Evolutionary conservation across 1,140 invertebrate species (phyloP), one percentile per base, ranked within the genome.

Genomic region (Helicoverpa armigera): DNA sequence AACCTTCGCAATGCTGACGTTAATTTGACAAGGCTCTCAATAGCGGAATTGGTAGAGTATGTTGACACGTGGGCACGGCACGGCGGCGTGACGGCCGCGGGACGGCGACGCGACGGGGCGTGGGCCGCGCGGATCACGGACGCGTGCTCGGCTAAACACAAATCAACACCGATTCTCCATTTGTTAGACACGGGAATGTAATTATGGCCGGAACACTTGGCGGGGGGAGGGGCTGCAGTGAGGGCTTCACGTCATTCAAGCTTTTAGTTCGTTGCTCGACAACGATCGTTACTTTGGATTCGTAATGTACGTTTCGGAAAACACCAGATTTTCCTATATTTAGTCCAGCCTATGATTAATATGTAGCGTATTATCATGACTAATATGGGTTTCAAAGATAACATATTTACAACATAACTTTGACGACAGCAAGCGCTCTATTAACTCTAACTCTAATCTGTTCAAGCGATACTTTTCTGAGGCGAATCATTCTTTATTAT

Each of bases 161-260:
- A 94, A 95, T 94, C 94, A 95, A 95, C 93, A 95, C 89, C 92
- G 94, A 94, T 94, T 93, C 93, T 95, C 94, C 94, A 95, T 95
- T 95, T 95, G 93, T 95, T 93, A 94, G 93, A 95, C 94, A 95
- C 92, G 93, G 90, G 94, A 95, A 95, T 95, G 92, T 95, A 94
- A 95, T 95, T 95, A 95, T 94, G 94, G 91, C 88, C 89, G 93
- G 91, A 94, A 93, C 91, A 93, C 88, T 93, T 91, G 87, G 88
- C 85, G 89, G 88, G 89, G 80, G 82, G 85, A 43, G 85, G 83
- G 86, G 80, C 67, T 80, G 87, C 83, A 83, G 83, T 86, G 89
- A 83, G 86, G 86, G 85, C 79, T 81, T 87, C 87, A 86, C 92
- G 87, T 92, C 92, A 93, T 92, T 92, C 89, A 89, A 87, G 91